Conservation (phyloP, 2,113 vertebrate genomes). For the Propithecus coquereli region DNA sequence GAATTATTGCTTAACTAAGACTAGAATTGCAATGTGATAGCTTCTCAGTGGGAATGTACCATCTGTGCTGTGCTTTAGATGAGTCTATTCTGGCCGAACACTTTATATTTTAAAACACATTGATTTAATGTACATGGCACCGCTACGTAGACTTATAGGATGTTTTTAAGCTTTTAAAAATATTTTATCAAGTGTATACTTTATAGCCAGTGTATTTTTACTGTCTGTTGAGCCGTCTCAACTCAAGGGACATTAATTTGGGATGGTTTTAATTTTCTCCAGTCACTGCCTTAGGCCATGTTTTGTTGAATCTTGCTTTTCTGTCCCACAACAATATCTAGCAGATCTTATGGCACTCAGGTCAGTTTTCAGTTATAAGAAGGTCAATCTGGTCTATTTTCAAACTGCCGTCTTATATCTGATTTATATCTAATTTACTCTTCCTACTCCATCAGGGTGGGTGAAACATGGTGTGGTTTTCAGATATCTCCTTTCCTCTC, state of each 20-base stretch:
- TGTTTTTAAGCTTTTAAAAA: not conserved
- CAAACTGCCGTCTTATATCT: not conserved
- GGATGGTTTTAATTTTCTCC: constrained; percentile 3
- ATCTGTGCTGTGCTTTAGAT: not conserved
- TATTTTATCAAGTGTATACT: not conserved
- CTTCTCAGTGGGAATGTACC: constrained; percentile 16
- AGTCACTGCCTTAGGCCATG: not conserved
- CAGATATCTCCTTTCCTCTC: too few species aligned
- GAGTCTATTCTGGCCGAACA: not conserved
- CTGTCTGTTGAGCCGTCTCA: not conserved
- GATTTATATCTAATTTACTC: not conserved
- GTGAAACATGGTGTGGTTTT: not conserved
- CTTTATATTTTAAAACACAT: constrained; percentile 7
- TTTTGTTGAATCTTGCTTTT: constrained; percentile 1
- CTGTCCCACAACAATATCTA: not conserved
- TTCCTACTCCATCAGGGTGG: not conserved
- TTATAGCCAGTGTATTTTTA: not conserved
- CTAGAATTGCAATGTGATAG: not conserved
- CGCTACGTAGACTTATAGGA: not conserved
- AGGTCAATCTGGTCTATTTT: not conserved
- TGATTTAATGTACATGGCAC: not conserved
- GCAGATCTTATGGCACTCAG: not conserved
- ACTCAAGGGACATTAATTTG: not conserved
- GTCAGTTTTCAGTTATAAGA: not conserved
- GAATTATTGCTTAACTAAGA: constrained; percentile 38